phyloP scores from a whole-genome alignment of 2,888 invertebrate species.

The Pycnomerus fuliginosus region DNA sequence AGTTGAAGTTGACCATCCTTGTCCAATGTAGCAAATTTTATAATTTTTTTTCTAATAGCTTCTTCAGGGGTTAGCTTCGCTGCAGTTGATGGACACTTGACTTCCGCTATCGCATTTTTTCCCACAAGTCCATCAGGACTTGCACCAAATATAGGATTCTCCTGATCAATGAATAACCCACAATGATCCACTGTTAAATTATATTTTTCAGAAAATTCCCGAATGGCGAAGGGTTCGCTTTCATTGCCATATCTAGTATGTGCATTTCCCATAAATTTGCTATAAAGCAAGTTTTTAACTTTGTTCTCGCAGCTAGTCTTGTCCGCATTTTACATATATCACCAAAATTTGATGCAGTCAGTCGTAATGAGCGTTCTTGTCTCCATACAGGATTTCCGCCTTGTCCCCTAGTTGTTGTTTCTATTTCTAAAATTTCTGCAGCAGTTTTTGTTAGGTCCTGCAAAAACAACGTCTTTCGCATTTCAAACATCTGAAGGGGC shows the following conservation, averaged over 20 bases:
- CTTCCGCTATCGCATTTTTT: no score
- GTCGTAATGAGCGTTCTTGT: background rate
- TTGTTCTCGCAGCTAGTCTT: background rate
- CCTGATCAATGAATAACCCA: background rate
- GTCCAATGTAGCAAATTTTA: no score
- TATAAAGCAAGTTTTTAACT: background rate
- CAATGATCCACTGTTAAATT: background rate
- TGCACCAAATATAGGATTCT: background rate
- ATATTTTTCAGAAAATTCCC: background rate
- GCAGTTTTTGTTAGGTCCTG: background rate
- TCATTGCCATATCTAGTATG: background rate
- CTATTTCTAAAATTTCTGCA: background rate
- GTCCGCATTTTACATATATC: background rate
- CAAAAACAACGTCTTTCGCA: background rate
- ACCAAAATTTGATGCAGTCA: background rate
- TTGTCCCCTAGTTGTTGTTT: background rate
- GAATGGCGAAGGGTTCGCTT: background rate
- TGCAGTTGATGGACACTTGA: constrained; percentile 1
- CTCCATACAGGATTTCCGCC: background rate
- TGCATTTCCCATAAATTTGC: background rate
- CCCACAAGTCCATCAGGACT: background rate
- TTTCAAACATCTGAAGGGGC: background rate
- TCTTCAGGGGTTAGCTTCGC: no score
- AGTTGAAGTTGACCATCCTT: no score
- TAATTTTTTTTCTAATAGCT: no score